Conservation (phyloP, 1,140 invertebrate genomes). For the Drosophila asahinai region DNA sequence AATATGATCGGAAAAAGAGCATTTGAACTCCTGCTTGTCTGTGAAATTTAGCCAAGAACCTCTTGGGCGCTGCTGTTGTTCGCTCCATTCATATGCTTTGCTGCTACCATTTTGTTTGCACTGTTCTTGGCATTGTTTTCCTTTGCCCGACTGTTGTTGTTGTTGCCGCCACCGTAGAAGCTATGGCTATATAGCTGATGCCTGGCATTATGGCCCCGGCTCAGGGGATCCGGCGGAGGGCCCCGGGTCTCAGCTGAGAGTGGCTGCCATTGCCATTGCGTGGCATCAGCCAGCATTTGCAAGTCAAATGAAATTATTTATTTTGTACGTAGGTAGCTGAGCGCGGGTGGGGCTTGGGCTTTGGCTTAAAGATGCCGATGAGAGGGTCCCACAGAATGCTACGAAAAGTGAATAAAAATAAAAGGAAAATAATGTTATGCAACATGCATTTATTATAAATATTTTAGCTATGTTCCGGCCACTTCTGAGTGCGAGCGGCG, state of each 20-base stretch:
- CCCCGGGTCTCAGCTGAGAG: slow-evolving; percentile 35
- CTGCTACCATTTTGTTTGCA: slow-evolving; percentile 64
- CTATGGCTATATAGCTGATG: slow-evolving; percentile 37
- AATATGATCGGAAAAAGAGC: background rate
- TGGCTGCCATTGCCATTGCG: slow-evolving; percentile 34
- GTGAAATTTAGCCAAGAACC: background rate
- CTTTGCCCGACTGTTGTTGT: slow-evolving; percentile 20
- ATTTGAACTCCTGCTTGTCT: background rate
- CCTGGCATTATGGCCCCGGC: slow-evolving; percentile 48
- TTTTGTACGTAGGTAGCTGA: slow-evolving; percentile 37
- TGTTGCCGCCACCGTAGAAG: slow-evolving; percentile 5
- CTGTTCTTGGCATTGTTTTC: slow-evolving; percentile 63
- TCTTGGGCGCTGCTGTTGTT: slow-evolving; percentile 9
- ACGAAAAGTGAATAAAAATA: slow-evolving; percentile 41
- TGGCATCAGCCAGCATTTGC: slow-evolving; percentile 69
- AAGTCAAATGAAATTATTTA: slow-evolving; percentile 82
- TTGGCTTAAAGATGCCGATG: slow-evolving; percentile 25
- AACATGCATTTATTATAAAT: slow-evolving; percentile 63
- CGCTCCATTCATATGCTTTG: slow-evolving; percentile 40
- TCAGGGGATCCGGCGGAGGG: background rate
- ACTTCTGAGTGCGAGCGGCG: background rate
- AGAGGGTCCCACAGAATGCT: slow-evolving; percentile 1
- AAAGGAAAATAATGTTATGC: slow-evolving; percentile 41
- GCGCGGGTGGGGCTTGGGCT: too few relatives aligned
- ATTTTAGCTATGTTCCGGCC: slow-evolving; percentile 50